A percentile compares a stretch with the other conserved stretches of the same genome.
Conservation (phyloP, 2,888 invertebrate genomes). For the Morpho achilles region DNA sequence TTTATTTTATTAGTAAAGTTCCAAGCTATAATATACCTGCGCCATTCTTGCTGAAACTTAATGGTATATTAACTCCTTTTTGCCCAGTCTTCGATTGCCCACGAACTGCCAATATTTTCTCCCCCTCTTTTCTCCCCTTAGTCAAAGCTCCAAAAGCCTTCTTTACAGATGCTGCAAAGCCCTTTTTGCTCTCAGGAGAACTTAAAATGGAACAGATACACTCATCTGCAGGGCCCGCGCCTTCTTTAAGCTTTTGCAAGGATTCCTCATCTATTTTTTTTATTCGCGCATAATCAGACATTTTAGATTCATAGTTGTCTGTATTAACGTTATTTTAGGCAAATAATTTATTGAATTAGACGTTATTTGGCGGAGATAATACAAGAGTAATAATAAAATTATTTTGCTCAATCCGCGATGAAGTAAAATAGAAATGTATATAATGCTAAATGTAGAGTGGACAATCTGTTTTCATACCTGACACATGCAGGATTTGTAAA, state of each 20-base stretch:
- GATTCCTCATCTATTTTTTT: conserved; percentile 48
- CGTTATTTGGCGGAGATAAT: too few relatives aligned
- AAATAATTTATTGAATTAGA: too few relatives aligned
- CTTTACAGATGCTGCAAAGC: conserved; percentile 42
- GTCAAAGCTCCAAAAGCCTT: conserved; percentile 37
- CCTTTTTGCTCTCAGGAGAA: conserved; percentile 32
- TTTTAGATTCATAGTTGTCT: conserved; percentile 4
- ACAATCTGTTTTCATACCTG: too few relatives aligned
- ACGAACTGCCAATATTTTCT: conserved; percentile 7
- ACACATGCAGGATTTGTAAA: too few relatives aligned
- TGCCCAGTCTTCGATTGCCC: background rate
- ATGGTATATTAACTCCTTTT: conserved; percentile 33
- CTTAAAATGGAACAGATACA: conserved; percentile 45
- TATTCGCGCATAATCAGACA: conserved; percentile 34
- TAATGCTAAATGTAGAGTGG: too few relatives aligned
- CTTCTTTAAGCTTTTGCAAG: conserved; percentile 38
- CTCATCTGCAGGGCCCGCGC: conserved; percentile 42
- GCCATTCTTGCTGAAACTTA: conserved; percentile 32
- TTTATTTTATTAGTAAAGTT: too few relatives aligned
- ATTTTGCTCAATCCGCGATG: too few relatives aligned
- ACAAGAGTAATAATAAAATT: too few relatives aligned
- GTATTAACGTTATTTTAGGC: too few relatives aligned
- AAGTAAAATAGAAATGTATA: too few relatives aligned
- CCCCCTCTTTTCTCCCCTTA: conserved; percentile 13
- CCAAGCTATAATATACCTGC: conserved; percentile 28